A percentile compares a stretch with the other conserved stretches of the same genome.
phyloP scores from a whole-genome alignment of 2,113 vertebrate species.

The Nycticorax nycticorax region DNA sequence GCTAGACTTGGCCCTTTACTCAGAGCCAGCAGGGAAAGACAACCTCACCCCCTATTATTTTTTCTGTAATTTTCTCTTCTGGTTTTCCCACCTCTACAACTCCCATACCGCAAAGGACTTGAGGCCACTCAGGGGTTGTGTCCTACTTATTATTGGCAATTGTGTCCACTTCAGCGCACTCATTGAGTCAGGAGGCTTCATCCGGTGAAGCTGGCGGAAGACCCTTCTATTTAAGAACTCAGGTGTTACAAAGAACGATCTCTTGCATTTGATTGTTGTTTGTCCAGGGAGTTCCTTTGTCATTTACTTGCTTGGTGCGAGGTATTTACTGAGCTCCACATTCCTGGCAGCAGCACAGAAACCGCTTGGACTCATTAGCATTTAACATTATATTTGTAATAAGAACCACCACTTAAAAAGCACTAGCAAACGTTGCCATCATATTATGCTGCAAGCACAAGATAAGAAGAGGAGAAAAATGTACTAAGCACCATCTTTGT shows the following conservation, averaged over 20 bases:
- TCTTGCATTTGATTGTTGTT: neutral
- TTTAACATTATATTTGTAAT: neutral
- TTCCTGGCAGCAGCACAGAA: slow-evolving; percentile 19
- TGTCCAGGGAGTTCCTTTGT: neutral
- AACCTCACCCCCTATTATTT: neutral
- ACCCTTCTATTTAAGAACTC: neutral
- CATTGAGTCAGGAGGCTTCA: neutral
- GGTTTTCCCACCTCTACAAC: neutral
- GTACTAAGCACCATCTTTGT: neutral
- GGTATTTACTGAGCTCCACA: neutral
- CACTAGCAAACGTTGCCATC: neutral
- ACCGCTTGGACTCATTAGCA: fast-evolving
- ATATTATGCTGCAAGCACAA: neutral
- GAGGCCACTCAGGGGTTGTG: neutral
- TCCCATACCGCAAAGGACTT: neutral
- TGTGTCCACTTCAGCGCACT: neutral
- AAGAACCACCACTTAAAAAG: neutral
- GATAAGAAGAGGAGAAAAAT: neutral
- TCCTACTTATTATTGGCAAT: neutral
- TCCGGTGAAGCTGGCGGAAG: neutral
- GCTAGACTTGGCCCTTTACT: neutral
- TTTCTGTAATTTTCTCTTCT: neutral
- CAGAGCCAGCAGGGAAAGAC: neutral
- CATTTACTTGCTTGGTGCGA: neutral
- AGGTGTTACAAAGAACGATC: neutral